Evolutionary conservation across 2,888 invertebrate species (phyloP), one percentile per base, ranked within the genome.

Genomic region (Napeogenes sylphis): DNA sequence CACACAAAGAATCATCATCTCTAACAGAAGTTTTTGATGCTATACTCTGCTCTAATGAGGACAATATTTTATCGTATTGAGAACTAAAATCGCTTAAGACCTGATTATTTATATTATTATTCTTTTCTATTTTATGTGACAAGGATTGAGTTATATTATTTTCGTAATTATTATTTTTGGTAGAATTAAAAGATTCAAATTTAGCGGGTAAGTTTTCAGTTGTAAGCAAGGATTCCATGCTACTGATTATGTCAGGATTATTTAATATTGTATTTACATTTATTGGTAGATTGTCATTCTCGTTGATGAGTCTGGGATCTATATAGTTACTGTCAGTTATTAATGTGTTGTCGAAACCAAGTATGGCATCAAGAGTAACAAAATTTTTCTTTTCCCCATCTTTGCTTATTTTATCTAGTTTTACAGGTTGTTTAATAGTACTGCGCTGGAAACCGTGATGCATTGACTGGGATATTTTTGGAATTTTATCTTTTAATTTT

Each of bases 271-370:
- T 91, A 68, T 88, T 90, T 21, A 91, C 90, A 73, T 90, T 91
- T 46, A 94, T 92, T 21, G 93, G 92, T 58, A 94, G 85, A 84
- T 94, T 94, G 80, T 94, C 94, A 78, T 93, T 93, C 83, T 93
- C 93, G 80, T 94, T 94, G 63, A 94, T 94, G 63, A 94, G 86
- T 71, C 91, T 85, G 38, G 92, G 92, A 77, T 93, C 92, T 66
- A 93, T 90, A 67, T 90, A 90, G 76, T 85, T 89, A 76, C 90
- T 90, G 73, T 90, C 92, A 33, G 89, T 85, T 82, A 89, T 85
- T 45, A 90, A 88, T 63, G 84, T 82, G 69, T 87, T 88, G 63
- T 89, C 89, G 61, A 84, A 85, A 55, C 79, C 73, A 30, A 90
- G 75, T 69, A 90, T 85, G 60, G 82, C 76, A 70, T 88, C 89